Percentiles rank a stretch among this genome's conserved stretches.
Conservation (phyloP, 2,113 vertebrate genomes). For the Arenaria interpres region DNA sequence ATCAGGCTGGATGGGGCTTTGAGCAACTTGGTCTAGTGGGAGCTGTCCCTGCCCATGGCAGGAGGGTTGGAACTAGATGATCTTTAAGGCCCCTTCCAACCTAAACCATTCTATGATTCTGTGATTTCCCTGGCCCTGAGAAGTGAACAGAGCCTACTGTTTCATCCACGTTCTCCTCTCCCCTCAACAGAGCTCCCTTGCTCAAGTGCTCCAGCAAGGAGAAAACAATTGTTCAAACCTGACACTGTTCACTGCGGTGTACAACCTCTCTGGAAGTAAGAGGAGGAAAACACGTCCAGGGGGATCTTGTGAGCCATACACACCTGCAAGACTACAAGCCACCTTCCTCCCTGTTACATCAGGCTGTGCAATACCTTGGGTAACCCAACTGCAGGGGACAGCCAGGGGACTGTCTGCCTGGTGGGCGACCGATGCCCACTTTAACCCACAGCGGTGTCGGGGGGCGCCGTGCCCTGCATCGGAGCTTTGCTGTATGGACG, state of each 20-base stretch:
- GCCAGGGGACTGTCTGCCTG: fast-evolving
- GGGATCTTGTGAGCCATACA: background rate
- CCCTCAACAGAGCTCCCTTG: background rate
- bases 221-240: background rate
- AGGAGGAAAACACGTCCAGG: background rate
- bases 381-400: background rate
- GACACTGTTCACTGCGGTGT: fast-evolving
- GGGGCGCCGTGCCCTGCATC: fast-evolving
- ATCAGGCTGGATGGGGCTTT: background rate
- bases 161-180: background rate
- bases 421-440: fast-evolving
- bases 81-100: background rate
- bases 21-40: background rate
- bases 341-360: fast-evolving
- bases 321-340: background rate
- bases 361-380: background rate
- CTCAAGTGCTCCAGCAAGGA: background rate
- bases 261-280: background rate
- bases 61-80: background rate
- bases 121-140: background rate
- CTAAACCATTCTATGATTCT: background rate
- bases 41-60: background rate
- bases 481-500: fast-evolving
- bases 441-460: fast-evolving
- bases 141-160: background rate